Evolutionary conservation across 2,888 invertebrate species (phyloP), one percentile per base, ranked within the genome.

Genomic region (Campaea margaritaria): DNA sequence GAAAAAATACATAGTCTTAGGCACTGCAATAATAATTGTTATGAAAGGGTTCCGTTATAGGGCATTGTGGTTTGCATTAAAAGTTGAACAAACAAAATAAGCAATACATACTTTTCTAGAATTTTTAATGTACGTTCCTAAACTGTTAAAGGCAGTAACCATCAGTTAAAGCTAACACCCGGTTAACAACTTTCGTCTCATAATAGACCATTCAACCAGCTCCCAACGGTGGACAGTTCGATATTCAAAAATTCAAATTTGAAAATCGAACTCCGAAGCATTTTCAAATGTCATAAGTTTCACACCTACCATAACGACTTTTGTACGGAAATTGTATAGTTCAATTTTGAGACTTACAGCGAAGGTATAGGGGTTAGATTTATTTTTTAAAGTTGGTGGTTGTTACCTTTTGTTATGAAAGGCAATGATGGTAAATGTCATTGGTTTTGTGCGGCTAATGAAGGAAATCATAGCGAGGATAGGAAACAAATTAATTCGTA

Each of bases 381-480:
- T 0, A 27, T 12, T 43, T 65, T 21, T 8, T 11, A 0, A 0
- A 5, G 43, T 44, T 39, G 1, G 61, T 10, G 58, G 54, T 76
- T 82, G 61, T 9, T 65, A 58, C 75, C 34, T 78, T 83, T 73
- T 45, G 62, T 48, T 45, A 60, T 54, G 60, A 54, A 51, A 13
- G 46, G 49, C 42, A 51, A 58, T 63, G 69, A 80, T 82, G 83
- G 83, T 89, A 85, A 89, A 90, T 89, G 89, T 89, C 90, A 87
- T 86, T 89, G 89, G 88, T 85, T 88, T 85, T 87, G 87, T 88
- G 71, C 80, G 71, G 73, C 85, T 90, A 90, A 91, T 89, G 90
- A 90, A 87, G 85, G 64, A 65, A 67, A 64, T 64, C 65, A 50
- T 68, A 59, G 36, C 65, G 36, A 75, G 77, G 83, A 83, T 77